Conservation (phyloP, 30 jellyfish, hydroid and myxozoan genomes). For the Aurelia sp. region DNA sequence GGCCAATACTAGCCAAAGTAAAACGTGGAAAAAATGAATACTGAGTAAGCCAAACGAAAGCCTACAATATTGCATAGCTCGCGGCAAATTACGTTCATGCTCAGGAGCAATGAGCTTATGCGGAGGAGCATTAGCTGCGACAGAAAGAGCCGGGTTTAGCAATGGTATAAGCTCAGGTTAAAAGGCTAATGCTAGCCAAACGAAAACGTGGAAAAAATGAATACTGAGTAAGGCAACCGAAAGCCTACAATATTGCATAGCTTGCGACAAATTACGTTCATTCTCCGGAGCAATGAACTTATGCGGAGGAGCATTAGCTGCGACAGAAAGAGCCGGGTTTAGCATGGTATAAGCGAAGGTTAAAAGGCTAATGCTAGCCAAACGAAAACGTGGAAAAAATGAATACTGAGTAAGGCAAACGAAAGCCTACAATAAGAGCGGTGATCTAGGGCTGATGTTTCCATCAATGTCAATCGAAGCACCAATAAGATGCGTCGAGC, state of each 20-base stretch:
- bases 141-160: conserved; percentile 20
- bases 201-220: conserved; percentile 3
- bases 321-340: neutral
- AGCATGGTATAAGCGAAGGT: conserved; percentile 36
- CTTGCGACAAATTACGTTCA: neutral
- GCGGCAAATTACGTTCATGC: neutral
- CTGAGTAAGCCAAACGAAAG: neutral
- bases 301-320: neutral
- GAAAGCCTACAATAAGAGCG: conserved; percentile 47
- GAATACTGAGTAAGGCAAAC: conserved; percentile 2
- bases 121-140: neutral
- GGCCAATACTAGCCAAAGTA: conserved; percentile 36
- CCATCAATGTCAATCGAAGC: conserved; percentile 39
- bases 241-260: neutral
- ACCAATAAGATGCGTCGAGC: conserved; percentile 47
- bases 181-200: conserved; percentile 21
- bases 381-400: conserved; percentile 13
- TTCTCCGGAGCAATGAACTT: too few species aligned
- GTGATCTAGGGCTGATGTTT: conserved; percentile 5
- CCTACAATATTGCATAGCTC: neutral
- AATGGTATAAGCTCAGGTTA: conserved; percentile 12
- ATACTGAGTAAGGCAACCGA: neutral
- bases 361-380: conserved; percentile 30
- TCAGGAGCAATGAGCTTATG: neutral
- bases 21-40: neutral